These are phyloP conservation scores for Schizopygopsis pylzovi DNA, from an alignment of 2,797 vertebrate species.

Conservation along the genomic window DNA sequence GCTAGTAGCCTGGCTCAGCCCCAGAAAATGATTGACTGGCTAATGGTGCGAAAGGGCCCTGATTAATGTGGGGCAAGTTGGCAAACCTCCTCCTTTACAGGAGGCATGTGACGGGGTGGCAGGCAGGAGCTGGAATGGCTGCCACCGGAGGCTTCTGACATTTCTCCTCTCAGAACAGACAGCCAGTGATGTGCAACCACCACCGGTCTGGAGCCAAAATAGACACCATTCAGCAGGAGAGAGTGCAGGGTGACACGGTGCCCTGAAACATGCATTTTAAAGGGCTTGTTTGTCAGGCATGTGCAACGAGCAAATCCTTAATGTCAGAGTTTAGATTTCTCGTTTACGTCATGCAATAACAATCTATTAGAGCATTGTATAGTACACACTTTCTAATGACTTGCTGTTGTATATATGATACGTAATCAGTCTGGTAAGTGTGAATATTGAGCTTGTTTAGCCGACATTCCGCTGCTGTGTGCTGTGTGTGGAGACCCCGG, in stretches of 20 bases:
- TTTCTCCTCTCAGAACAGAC: conserved; percentile 60
- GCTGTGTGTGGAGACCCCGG: conserved; percentile 48
- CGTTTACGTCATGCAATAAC: conserved; percentile 46
- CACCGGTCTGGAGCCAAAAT: conserved; percentile 60
- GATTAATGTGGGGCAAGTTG: conserved; percentile 64
- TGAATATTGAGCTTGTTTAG: conserved; percentile 61
- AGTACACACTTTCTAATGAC: conserved; percentile 48
- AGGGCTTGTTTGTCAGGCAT: conserved; percentile 53
- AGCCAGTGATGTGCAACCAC: conserved; percentile 61
- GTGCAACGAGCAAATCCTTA: conserved; percentile 52
- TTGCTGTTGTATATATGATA: conserved; percentile 48
- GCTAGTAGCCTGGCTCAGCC: conserved; percentile 51
- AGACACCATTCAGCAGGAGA: conserved; percentile 56
- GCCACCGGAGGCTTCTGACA: conserved; percentile 61
- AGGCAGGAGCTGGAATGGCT: conserved; percentile 54
- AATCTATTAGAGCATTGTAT: conserved; percentile 51
- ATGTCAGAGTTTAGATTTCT: conserved; percentile 45
- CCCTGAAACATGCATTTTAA: conserved; percentile 47
- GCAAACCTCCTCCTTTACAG: conserved; percentile 57
- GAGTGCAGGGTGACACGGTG: conserved; percentile 35
- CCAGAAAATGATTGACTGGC: conserved; percentile 63
- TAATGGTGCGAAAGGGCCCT: conserved; percentile 60
- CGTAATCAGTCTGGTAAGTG: conserved; percentile 58
- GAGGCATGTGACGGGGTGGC: conserved; percentile 58
- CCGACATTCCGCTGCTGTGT: conserved; percentile 36